Conservation (phyloP, 2,113 vertebrate species). For the Cheirogaleus medius region DNA sequence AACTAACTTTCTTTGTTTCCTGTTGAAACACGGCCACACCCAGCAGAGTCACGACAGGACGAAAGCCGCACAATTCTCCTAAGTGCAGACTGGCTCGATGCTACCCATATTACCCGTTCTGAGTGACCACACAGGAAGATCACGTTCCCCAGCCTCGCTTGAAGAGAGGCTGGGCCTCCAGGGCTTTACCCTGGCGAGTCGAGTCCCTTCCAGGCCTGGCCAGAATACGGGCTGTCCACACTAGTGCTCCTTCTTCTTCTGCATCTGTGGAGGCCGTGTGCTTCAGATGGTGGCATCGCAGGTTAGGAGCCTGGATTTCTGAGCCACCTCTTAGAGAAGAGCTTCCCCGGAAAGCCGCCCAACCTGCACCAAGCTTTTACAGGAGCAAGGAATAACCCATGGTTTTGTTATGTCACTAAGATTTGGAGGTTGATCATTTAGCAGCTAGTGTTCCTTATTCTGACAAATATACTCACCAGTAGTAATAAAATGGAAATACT, state of each 20-base stretch:
- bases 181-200: neutral
- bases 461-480: neutral
- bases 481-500: neutral
- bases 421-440: neutral
- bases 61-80: neutral
- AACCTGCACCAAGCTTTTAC: no score
- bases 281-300: neutral
- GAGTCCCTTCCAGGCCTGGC: neutral
- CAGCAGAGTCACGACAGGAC: neutral
- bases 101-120: neutral
- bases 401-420: neutral
- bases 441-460: neutral
- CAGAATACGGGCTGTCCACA: neutral
- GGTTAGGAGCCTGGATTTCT: neutral
- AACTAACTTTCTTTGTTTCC: neutral
- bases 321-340: neutral
- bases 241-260: neutral
- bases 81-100: neutral
- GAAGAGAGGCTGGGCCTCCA: rapidly evolving
- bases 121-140: neutral
- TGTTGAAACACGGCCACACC: neutral
- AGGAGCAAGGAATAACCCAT: neutral
- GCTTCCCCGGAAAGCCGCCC: neutral
- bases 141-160: rapidly evolving
- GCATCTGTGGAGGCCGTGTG: rapidly evolving